These are phyloP conservation scores for Mimas tiliae DNA, from an alignment of 2,888 invertebrate genomes.

Conservation along the genomic window DNA sequence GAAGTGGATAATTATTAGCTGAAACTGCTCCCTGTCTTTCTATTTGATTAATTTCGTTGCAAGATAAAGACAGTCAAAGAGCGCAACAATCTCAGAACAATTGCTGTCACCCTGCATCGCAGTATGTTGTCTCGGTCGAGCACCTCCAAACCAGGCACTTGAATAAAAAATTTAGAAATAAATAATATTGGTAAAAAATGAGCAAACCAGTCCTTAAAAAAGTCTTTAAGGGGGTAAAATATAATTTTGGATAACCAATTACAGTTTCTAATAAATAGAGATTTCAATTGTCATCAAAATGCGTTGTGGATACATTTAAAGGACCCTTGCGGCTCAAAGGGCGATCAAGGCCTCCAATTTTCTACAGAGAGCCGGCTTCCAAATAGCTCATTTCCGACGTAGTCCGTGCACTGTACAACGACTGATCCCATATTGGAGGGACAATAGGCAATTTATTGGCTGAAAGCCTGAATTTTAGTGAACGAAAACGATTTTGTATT, in stretches of 20 bases:
- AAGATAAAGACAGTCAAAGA: too few species aligned
- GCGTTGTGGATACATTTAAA: neutral
- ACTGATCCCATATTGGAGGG: conserved; percentile 45
- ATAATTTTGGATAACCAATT: neutral
- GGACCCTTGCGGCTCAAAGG: conserved; percentile 16
- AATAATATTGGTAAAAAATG: too few species aligned
- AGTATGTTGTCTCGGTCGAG: too few species aligned
- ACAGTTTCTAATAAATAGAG: neutral
- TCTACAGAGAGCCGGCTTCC: conserved; percentile 43
- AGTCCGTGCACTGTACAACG: conserved; percentile 30
- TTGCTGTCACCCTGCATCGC: too few species aligned
- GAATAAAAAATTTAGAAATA: too few species aligned
- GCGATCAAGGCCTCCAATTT: conserved; percentile 51
- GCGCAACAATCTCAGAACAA: too few species aligned
- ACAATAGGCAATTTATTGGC: conserved; percentile 54
- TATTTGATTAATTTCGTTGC: too few species aligned
- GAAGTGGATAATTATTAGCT: too few species aligned
- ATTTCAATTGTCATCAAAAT: neutral
- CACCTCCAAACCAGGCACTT: too few species aligned
- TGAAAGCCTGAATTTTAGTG: neutral
- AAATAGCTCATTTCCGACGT: conserved; percentile 57
- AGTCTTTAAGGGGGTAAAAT: too few species aligned
- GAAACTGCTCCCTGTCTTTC: too few species aligned
- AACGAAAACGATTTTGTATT: neutral
- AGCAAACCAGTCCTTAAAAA: too few species aligned